These are phyloP conservation scores for Diaprepes abbreviatus DNA, from an alignment of 2,888 invertebrate genomes.

Conservation along the genomic window DNA sequence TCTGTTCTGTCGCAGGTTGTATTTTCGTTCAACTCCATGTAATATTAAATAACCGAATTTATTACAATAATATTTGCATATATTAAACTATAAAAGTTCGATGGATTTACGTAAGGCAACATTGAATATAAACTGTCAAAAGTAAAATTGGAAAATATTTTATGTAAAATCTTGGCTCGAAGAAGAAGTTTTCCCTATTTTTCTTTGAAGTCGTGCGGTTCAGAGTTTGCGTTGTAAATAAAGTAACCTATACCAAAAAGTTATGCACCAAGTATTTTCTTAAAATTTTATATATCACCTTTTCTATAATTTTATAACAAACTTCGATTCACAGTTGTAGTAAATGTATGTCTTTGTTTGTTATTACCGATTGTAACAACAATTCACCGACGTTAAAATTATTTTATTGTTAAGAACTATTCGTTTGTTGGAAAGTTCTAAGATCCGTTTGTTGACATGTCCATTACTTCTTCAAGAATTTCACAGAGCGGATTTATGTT, in stretches of 20 bases:
- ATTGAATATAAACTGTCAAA: slow-evolving; percentile 19
- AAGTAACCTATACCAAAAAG: background rate
- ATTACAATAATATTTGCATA: slow-evolving; percentile 23
- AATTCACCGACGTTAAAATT: too few relatives aligned
- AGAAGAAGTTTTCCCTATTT: slow-evolving; percentile 11
- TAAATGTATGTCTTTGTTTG: too few relatives aligned
- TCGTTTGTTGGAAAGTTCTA: too few relatives aligned
- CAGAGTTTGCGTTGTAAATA: slow-evolving; percentile 12
- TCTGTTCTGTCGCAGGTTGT: slow-evolving; percentile 25
- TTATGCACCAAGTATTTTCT: background rate
- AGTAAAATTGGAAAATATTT: slow-evolving; percentile 26
- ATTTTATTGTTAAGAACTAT: too few relatives aligned
- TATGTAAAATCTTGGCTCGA: slow-evolving; percentile 12
- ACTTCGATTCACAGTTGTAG: too few relatives aligned
- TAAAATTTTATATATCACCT: background rate
- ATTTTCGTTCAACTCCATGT: slow-evolving; percentile 22
- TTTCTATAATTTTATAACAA: background rate
- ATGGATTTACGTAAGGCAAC: slow-evolving; percentile 2
- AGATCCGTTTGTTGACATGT: too few relatives aligned
- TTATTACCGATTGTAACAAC: too few relatives aligned
- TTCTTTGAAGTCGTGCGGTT: background rate
- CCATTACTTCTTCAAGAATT: too few relatives aligned
- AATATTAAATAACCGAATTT: slow-evolving; percentile 36
- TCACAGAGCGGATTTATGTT: too few relatives aligned
- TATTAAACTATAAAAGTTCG: slow-evolving; percentile 14